phyloP scores from a whole-genome alignment of 2,113 vertebrate species.

The Oncorhynchus tshawytscha region DNA sequence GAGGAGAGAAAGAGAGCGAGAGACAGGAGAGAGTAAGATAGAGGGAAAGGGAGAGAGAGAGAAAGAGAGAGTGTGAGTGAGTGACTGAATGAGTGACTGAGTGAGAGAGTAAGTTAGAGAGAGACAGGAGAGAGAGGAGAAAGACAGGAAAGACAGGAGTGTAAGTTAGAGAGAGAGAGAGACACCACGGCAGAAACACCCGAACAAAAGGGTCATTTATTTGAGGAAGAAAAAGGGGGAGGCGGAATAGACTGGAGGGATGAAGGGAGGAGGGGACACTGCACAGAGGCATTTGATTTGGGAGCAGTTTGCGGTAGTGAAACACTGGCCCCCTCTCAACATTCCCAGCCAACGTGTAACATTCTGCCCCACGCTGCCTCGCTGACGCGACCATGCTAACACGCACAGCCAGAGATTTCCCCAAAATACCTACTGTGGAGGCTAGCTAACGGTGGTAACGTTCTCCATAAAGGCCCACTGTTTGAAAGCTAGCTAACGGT shows the following conservation, averaged over 20 bases:
- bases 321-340: slow-evolving; percentile 71
- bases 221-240: slow-evolving; percentile 60
- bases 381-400: slow-evolving; percentile 40
- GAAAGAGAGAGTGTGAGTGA: neutral
- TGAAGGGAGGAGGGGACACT: slow-evolving; percentile 53
- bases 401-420: slow-evolving; percentile 37
- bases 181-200: slow-evolving; percentile 52
- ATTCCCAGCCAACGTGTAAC: slow-evolving; percentile 76
- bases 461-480: neutral
- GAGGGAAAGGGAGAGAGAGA: neutral
- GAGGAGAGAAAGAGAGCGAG: too few species aligned
- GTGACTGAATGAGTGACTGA: too few species aligned
- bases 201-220: slow-evolving; percentile 76
- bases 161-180: too few species aligned
- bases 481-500: too few species aligned
- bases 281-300: slow-evolving; percentile 61
- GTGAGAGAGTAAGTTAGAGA: too few species aligned
- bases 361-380: slow-evolving; percentile 50
- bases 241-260: slow-evolving; percentile 10
- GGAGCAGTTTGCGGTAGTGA: slow-evolving; percentile 58
- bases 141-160: too few species aligned
- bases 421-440: neutral
- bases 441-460: neutral
- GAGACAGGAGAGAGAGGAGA: too few species aligned
- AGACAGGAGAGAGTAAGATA: too few species aligned